phyloP scores from a whole-genome alignment of 1,140 invertebrate species.

The Musca domestica region DNA sequence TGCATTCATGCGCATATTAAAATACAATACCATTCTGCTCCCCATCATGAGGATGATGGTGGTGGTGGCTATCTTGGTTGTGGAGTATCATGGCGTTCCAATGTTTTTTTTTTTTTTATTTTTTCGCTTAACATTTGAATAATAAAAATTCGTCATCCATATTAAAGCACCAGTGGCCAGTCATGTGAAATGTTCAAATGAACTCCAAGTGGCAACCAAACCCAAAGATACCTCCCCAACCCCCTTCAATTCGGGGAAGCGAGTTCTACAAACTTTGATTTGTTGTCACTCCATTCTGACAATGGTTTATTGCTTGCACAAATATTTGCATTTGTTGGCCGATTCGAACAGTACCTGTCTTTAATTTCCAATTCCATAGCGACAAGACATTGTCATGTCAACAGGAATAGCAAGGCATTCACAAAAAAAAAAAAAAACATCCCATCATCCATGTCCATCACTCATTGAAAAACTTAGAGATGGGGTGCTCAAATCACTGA shows the following conservation, averaged over 20 bases:
- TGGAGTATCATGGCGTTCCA: too few relatives aligned
- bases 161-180: constrained; percentile 7
- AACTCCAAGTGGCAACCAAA: too few relatives aligned
- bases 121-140: constrained; percentile 17
- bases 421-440: neutral
- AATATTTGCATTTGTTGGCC: constrained; percentile 6
- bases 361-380: neutral
- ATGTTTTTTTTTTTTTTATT: constrained; percentile 1
- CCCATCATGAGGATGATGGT: neutral
- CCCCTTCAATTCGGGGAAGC: too few relatives aligned
- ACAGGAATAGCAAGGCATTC: too few relatives aligned
- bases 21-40: neutral
- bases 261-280: neutral
- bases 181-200: neutral
- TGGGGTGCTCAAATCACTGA: too few relatives aligned
- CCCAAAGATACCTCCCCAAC: too few relatives aligned
- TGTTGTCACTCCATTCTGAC: neutral
- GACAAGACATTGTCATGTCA: constrained; percentile 15
- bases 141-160: constrained; percentile 10
- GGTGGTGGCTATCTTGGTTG: neutral
- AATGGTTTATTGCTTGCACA: constrained; percentile 5
- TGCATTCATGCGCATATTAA: constrained; percentile 24
- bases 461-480: too few relatives aligned
- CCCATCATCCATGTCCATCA: constrained; percentile 7
- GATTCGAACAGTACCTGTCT: neutral